Evolutionary conservation across 2,888 invertebrate species (phyloP).

Genomic region (Parascotia fuliginaria): DNA sequence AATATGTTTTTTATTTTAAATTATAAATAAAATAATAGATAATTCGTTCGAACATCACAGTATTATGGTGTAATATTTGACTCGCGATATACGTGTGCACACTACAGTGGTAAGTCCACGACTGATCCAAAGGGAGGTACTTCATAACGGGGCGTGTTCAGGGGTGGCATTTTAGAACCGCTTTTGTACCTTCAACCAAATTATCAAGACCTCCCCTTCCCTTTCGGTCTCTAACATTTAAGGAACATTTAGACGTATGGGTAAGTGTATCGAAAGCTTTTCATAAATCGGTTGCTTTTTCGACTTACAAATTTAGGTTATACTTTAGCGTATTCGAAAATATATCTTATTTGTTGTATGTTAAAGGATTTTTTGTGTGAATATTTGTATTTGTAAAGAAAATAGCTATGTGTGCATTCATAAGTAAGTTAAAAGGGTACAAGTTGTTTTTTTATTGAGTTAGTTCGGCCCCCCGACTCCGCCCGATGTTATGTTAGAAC

Average conservation of each 20-base stretch:
- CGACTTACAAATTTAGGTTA: constrained; percentile 56
- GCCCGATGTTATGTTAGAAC: constrained; percentile 39
- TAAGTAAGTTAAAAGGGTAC: constrained; percentile 55
- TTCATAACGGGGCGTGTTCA: constrained; percentile 68
- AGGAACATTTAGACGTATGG: background rate
- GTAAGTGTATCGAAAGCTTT: constrained; percentile 35
- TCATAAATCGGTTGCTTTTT: constrained; percentile 48
- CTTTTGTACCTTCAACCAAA: constrained; percentile 67
- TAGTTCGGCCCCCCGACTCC: constrained; percentile 34
- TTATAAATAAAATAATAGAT: constrained; percentile 23
- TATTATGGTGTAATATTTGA: constrained; percentile 23
- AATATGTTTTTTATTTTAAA: constrained; percentile 53
- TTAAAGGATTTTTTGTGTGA: constrained; percentile 30
- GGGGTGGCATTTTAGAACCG: constrained; percentile 76
- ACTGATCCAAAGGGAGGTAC: constrained; percentile 76
- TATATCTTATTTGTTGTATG: constrained; percentile 19
- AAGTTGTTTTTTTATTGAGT: constrained; percentile 53
- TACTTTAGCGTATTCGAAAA: constrained; percentile 12
- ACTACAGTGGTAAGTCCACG: constrained; percentile 47
- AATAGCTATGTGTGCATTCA: constrained; percentile 51
- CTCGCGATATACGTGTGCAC: constrained; percentile 47
- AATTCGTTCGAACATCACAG: constrained; percentile 31
- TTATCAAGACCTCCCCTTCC: constrained; percentile 51
- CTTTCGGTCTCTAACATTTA: constrained; percentile 25
- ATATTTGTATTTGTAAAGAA: constrained; percentile 29